Conservation (phyloP, 53 echinoderm and acorn worm genomes). For the Stichopus horrens region DNA sequence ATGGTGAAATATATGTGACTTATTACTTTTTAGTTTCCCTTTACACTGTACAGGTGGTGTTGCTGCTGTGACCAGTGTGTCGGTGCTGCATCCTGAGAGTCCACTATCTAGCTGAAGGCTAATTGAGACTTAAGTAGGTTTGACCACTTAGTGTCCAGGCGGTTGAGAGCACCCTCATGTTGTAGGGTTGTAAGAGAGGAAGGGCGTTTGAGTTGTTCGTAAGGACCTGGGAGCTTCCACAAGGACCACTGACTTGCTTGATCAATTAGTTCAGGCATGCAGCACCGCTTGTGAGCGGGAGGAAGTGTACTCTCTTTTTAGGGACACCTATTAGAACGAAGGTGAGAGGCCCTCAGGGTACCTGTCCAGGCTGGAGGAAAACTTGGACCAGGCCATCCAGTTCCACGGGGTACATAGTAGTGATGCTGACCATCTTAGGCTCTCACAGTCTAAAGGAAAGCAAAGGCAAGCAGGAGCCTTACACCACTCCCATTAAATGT, state of each 20-base stretch:
- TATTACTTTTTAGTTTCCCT: neutral
- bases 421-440: slow-evolving; percentile 45
- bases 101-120: too few relatives aligned
- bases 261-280: slow-evolving; percentile 43
- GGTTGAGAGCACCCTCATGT: too few relatives aligned
- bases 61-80: neutral
- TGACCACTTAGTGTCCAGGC: too few relatives aligned
- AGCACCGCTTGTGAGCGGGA: slow-evolving; percentile 53
- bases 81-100: too few relatives aligned
- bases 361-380: slow-evolving; percentile 42
- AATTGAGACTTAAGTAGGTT: too few relatives aligned
- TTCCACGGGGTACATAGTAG: slow-evolving; percentile 37
- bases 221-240: slow-evolving; percentile 13
- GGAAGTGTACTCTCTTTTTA: slow-evolving; percentile 49
- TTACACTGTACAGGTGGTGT: neutral
- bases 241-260: slow-evolving; percentile 17
- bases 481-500: too few relatives aligned
- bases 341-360: slow-evolving; percentile 46
- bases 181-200: too few relatives aligned
- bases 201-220: neutral
- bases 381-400: slow-evolving; percentile 43
- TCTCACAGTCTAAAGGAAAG: slow-evolving; percentile 51
- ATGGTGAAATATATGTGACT: neutral
- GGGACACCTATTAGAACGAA: slow-evolving; percentile 47
- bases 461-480: too few relatives aligned